Percentiles rank a stretch among this genome's conserved stretches.
Evolutionary conservation across 2,113 vertebrate species (phyloP).

Genomic region (Heterotilapia buettikoferi): DNA sequence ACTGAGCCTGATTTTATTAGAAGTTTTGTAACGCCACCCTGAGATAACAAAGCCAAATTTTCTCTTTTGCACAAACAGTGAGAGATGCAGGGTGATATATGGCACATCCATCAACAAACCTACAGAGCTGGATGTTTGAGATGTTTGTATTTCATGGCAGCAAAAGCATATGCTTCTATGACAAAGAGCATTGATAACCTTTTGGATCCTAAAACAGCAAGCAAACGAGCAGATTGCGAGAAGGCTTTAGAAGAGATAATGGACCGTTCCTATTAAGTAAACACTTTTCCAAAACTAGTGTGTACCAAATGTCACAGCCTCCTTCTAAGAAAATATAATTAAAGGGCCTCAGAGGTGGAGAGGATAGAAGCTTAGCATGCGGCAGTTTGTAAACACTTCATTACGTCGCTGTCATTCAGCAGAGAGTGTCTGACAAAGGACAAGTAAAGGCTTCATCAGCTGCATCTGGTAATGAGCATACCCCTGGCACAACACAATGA

Average conservation of each 20-base stretch:
- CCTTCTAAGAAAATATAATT: constrained; percentile 15
- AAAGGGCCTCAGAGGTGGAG: constrained; percentile 5
- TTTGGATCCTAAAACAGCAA: neutral
- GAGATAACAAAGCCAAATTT: neutral
- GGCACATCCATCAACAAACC: neutral
- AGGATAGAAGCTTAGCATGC: neutral
- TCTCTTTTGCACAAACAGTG: neutral
- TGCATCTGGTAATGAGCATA: constrained; percentile 6
- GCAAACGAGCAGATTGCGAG: neutral
- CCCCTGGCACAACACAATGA: neutral
- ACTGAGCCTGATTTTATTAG: neutral
- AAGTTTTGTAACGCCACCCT: neutral
- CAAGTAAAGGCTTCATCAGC: neutral
- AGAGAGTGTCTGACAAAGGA: neutral
- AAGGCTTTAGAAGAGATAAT: neutral
- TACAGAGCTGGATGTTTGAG: neutral
- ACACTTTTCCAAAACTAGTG: neutral
- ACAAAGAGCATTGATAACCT: neutral
- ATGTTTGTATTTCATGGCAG: neutral
- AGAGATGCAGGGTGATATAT: neutral
- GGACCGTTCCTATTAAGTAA: neutral
- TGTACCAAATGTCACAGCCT: neutral
- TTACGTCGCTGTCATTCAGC: neutral
- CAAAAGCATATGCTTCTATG: neutral
- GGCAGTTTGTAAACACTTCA: constrained; percentile 24